Conservation (phyloP, 23 tunicate species). For the Trididemnum clinides region DNA sequence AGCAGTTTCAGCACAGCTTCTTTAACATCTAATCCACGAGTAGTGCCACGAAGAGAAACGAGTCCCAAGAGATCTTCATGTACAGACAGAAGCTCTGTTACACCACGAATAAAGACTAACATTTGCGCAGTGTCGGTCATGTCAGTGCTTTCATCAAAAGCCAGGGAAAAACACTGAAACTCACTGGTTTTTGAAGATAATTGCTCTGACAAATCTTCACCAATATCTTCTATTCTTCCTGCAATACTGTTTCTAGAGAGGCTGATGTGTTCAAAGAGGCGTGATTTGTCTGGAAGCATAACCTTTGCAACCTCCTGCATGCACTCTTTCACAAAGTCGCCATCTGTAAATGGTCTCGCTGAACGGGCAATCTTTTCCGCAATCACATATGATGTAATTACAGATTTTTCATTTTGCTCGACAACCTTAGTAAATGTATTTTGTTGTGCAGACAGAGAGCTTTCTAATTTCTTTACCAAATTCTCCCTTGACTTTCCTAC, state of each 20-base stretch:
- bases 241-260: too few relatives aligned
- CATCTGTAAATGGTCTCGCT: too few relatives aligned
- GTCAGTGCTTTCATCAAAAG: neutral
- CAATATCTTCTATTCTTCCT: too few relatives aligned
- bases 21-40: neutral
- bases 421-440: too few relatives aligned
- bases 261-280: too few relatives aligned
- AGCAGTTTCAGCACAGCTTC: neutral
- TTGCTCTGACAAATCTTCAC: too few relatives aligned
- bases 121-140: neutral
- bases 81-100: neutral
- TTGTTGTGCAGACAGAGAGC: neutral
- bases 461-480: neutral
- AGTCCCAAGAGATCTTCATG: neutral
- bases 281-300: too few relatives aligned
- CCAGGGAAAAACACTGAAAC: neutral
- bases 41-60: conserved; percentile 7
- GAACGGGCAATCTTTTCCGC: too few relatives aligned
- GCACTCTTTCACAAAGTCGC: too few relatives aligned
- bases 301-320: too few relatives aligned
- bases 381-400: too few relatives aligned
- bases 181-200: neutral
- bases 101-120: neutral
- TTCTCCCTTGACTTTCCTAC: neutral
- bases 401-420: too few relatives aligned